Evolutionary conservation across 2,113 vertebrate genomes (phyloP).

Genomic region (Amblyornis subalaris): DNA sequence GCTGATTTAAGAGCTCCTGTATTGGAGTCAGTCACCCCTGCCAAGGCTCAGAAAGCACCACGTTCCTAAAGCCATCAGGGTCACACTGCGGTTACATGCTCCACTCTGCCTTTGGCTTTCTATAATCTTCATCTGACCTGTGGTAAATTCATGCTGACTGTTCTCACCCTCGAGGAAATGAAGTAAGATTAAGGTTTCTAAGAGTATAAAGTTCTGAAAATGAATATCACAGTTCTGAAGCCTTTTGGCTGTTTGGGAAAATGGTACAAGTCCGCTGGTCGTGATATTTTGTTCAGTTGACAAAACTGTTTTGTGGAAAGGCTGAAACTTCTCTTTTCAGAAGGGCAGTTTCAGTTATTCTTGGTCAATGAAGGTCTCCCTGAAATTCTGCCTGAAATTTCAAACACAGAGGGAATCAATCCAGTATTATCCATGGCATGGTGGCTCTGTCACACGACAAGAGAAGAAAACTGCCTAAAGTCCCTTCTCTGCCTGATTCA

Average conservation of each 20-base stretch:
- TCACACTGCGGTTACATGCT: not conserved
- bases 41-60: conserved; percentile 2
- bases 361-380: not conserved
- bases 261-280: not conserved
- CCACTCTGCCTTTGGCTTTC: not conserved
- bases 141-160: conserved; percentile 25
- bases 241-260: not conserved
- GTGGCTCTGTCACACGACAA: not conserved
- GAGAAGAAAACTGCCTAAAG: not conserved
- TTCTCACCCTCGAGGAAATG: conserved; percentile 24
- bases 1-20: conserved; percentile 22
- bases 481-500: not conserved
- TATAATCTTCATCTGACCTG: conserved; percentile 28
- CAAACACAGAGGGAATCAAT: not conserved
- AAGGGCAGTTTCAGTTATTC: not conserved
- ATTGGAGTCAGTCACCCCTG: not conserved
- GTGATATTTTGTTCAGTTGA: not conserved
- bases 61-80: not conserved
- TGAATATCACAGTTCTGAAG: not conserved
- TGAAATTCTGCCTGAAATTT: not conserved
- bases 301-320: not conserved
- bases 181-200: conserved; percentile 23
- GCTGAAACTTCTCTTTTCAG: not conserved
- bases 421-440: not conserved
- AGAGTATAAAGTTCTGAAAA: conserved; percentile 15